Evolutionary conservation across 64 coral and sea anemone genomes (phyloP), one percentile per base, ranked within the genome.

Genomic region (Porites australiensis): DNA sequence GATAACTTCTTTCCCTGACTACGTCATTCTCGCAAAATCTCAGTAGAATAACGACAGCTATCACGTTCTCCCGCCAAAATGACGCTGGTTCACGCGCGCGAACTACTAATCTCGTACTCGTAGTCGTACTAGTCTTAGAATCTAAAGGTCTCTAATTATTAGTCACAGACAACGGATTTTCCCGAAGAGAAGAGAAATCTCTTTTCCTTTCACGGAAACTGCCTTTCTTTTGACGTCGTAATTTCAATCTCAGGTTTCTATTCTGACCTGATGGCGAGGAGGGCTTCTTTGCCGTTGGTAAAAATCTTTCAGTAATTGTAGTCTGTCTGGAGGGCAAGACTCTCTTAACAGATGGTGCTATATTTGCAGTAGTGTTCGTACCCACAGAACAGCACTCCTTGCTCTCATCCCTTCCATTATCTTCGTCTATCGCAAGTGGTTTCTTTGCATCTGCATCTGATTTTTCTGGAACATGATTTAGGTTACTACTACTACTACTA

Each of bases 181-280:
- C 88, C 23, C 58, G 88, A 4, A 77, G 61, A 68, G 79, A 57
- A n/a, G 43, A 68, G 50, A 74, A 86, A 13, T 45, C 47, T 90
- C 68, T 64, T 8, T 70, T 86, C 44, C 54, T 86, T 16, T 87
- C 92, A 9, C 83, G 59, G 51, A 62, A 89, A 43, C 87, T 86
- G 4, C 82, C 55, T 14, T 20, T 48, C 79, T 82, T 82, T 19
- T 64, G 64, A 16, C 37, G 64, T 8, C 45, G 37, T 8, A 82
- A 82, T 4, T 64, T 82, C 18, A 53, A 21, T 70, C 47, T 23
- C 27, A 37, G 27, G 27, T 37, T 37, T 87, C 54, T 87, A 13
- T 53, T 72, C 14, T 44, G 86, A 19, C 20, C 10, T 20, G 51
- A 44, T 21, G 86, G n/a, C 5, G 50, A 60, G 7, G 11, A 68